Evolutionary conservation across 2,888 invertebrate species (phyloP), one percentile per base, ranked within the genome.

Genomic region (Antheraea assamensis): DNA sequence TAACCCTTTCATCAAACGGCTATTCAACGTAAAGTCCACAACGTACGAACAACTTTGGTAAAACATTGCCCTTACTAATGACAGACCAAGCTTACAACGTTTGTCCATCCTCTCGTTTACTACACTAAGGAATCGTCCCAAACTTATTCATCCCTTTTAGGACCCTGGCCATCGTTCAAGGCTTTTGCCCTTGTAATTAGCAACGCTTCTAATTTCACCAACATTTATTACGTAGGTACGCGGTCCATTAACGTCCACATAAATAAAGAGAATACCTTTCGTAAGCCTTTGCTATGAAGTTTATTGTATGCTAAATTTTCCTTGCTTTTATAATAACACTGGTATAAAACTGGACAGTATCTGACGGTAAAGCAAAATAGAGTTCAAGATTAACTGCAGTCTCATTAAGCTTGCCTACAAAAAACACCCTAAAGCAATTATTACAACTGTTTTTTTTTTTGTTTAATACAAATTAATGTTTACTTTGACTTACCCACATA

Each of bases 81-180:
- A 90, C 89, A 90, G 87, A 83, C 85, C 81, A 80, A 81, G 82
- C 80, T 79, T 79, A 75, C 80, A 81, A 78, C 85, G 83, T 84
- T 84, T 84, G 85, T 84, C 84, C 84, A 82, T 85, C 83, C 84
- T 79, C 79, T 76, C 74, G 79, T 82, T 85, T 85, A 83, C 81
- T 85, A 80, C 78, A 83, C 84, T 83, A 87, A 90, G 91, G 91
- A 92, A 92, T 88, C 84, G 85, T 87, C 86, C 87, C 85, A 84
- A 92, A 91, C 88, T 89, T 90, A 88, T 89, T 88, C 87, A 85
- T 87, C 87, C 90, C 88, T 90, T 89, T 87, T 83, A 80, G 82
- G 76, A 81, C 85, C 84, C 80, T 71, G 82, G 76, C 77, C 84
- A 83, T 83, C 83, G 84, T 85, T 87, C 86, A 88, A 86, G 83